Base-by-base conservation (phyloP, 2,888 invertebrate species). In the Entomobrya multifasciata region DNA sequence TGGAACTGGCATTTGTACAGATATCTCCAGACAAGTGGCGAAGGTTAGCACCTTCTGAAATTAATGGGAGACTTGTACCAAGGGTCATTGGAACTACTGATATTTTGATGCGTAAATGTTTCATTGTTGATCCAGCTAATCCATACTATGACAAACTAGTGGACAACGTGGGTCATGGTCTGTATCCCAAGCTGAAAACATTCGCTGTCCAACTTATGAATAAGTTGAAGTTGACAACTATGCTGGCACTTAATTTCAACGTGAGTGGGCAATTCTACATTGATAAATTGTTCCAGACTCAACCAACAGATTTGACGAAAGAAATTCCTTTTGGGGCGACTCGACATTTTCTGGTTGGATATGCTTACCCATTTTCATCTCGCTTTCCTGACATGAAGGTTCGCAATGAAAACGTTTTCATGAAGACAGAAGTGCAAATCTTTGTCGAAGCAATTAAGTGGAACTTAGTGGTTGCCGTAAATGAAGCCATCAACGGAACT, bases 101-200 rank as follows among this genome's bases (percentile, higher is more conserved):
- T 10, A 72, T 81, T 30, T 30, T 81, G 17, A 60, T 30, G 15
- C 17, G 36, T 0, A 20, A 44, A 4, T 41, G 55, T 30, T 82
- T 70, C 11, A 57, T 82, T 4, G 17, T 82, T 1, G 82, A 82
- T n/a, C 72, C 82, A 8, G 60, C 74, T 0, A 82, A 82, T 62
- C 72, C 72, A n/a, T 60, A 22, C 20, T 41, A 74, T 20, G 60
- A 82, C 44, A 44, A 72, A 8, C 15, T 82, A 17, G 20, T 15
- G 49, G 22, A 49, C 17, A 15, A 72, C n/a, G n/a, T n/a, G n/a
- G n/a, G n/a, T n/a, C n/a, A n/a, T 4, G 60, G 10, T 0, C 5
- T 72, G 25, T 44, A 74, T 1, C 17, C 47, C 17, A 57, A 74
- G n/a, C n/a, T 82, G 1, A 72, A 47, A 27, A 15, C 27, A 5